These are phyloP conservation scores for Portevinia maculata DNA, from an alignment of 2,888 invertebrate genomes.

Conservation along the genomic window DNA sequence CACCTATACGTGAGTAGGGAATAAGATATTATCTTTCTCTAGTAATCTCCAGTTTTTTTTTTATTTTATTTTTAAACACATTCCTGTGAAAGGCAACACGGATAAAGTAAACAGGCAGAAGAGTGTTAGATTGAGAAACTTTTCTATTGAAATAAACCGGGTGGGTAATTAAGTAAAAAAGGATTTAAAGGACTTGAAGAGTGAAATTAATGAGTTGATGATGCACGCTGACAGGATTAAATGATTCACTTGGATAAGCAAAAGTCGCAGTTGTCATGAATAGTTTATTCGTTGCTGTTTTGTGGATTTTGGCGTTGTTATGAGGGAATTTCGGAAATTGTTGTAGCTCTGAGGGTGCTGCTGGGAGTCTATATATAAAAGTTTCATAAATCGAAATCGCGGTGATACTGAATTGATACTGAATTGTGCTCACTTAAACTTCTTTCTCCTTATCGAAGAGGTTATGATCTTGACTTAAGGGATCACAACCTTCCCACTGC, in stretches of 20 bases:
- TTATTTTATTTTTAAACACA: constrained; percentile 13
- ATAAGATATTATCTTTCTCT: constrained; percentile 8
- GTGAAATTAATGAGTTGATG: neutral
- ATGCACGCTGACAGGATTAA: neutral
- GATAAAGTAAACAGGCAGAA: neutral
- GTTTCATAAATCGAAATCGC: too few species aligned
- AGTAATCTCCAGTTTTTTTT: constrained; percentile 14
- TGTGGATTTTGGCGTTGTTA: neutral
- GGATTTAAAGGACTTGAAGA: neutral
- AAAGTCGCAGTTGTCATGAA: neutral
- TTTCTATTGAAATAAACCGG: neutral
- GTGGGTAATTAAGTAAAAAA: neutral
- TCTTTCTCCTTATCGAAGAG: too few species aligned
- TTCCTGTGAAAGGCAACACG: neutral
- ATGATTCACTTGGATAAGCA: too few species aligned
- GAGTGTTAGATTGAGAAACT: neutral
- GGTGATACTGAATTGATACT: too few species aligned
- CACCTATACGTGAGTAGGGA: neutral
- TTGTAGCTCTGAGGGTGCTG: too few species aligned
- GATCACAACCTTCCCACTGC: too few species aligned
- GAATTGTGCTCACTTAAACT: too few species aligned
- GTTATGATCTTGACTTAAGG: too few species aligned
- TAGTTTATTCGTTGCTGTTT: neutral
- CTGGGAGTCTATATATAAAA: too few species aligned
- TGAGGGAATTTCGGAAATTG: neutral